These are phyloP conservation scores for Tachysurus fulvidraco DNA, from an alignment of 2,113 vertebrate genomes.

Conservation along the genomic window DNA sequence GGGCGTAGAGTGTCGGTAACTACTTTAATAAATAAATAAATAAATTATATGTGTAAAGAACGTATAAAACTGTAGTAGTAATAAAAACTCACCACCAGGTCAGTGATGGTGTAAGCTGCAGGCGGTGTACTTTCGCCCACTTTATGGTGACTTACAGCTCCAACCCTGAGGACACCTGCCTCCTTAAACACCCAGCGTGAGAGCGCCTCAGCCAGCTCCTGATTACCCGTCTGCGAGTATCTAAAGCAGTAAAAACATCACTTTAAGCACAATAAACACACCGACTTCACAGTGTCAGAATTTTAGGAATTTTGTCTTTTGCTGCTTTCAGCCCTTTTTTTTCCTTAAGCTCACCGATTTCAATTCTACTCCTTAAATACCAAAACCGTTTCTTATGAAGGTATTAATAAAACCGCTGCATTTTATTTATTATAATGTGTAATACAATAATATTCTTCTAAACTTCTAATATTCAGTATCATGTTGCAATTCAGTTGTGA, in stretches of 20 bases:
- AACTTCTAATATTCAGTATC: not conserved
- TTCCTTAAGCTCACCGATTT: too few species aligned
- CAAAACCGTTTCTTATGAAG: not conserved
- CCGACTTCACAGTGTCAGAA: not conserved
- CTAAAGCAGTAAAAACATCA: slow-evolving; percentile 63
- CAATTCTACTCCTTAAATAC: not conserved
- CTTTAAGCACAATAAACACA: not conserved
- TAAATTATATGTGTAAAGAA: too few species aligned
- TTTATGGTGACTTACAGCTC: slow-evolving; percentile 88
- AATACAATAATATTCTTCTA: too few species aligned
- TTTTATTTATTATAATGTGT: not conserved
- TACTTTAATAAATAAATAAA: not conserved
- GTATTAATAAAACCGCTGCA: not conserved
- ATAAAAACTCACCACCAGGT: slow-evolving; percentile 86
- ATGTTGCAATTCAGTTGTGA: not conserved
- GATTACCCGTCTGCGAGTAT: slow-evolving; percentile 86
- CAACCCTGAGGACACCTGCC: slow-evolving; percentile 93
- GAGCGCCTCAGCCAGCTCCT: slow-evolving; percentile 86
- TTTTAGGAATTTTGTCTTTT: not conserved
- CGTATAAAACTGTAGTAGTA: not conserved
- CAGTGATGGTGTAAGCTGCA: slow-evolving; percentile 91
- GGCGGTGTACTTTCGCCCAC: slow-evolving; percentile 86
- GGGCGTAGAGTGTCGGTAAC: not conserved
- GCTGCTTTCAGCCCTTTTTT: not conserved
- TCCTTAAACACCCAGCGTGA: slow-evolving; percentile 99